phyloP scores from a whole-genome alignment of 2,888 invertebrate genomes.

The Apodemia zela region DNA sequence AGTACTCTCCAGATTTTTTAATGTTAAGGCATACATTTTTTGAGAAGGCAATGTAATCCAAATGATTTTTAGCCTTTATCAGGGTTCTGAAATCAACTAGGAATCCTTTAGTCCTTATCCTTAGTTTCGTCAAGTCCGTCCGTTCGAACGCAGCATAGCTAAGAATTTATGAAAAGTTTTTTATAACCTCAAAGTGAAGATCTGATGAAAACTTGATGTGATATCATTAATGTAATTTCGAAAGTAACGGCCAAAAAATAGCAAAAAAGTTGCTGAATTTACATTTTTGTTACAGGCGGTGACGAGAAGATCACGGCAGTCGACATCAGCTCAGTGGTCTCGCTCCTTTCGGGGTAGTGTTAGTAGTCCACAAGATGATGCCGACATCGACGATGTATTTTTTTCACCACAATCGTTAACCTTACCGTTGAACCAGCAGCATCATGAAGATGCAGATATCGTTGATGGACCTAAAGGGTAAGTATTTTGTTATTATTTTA shows the following conservation, averaged over 20 bases:
- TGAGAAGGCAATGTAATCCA: too few relatives aligned
- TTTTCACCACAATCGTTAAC: conserved; percentile 54
- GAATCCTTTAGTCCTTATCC: too few relatives aligned
- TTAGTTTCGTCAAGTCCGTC: too few relatives aligned
- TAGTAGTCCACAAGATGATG: conserved; percentile 61
- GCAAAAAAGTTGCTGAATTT: background rate
- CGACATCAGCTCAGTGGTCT: conserved; percentile 83
- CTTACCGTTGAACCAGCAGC: conserved; percentile 75
- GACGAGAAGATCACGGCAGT: conserved; percentile 80
- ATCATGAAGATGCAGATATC: conserved; percentile 67
- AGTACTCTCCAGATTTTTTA: background rate
- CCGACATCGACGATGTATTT: conserved; percentile 67
- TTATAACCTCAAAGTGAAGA: too few relatives aligned
- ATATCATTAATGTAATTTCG: too few relatives aligned
- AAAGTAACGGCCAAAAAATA: too few relatives aligned
- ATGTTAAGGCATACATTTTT: too few relatives aligned
- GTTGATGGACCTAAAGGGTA: conserved; percentile 63
- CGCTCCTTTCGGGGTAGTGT: conserved; percentile 84
- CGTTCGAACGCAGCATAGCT: too few relatives aligned
- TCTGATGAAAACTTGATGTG: too few relatives aligned
- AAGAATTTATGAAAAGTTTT: too few relatives aligned
- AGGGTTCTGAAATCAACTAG: too few relatives aligned
- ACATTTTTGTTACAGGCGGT: conserved; percentile 57
- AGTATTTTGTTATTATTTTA: conserved; percentile 39
- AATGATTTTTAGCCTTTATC: too few relatives aligned